A percentile compares a stretch with the other conserved stretches of the same genome.
phyloP scores from a whole-genome alignment of 2,113 vertebrate species.

The Scomber scombrus region DNA sequence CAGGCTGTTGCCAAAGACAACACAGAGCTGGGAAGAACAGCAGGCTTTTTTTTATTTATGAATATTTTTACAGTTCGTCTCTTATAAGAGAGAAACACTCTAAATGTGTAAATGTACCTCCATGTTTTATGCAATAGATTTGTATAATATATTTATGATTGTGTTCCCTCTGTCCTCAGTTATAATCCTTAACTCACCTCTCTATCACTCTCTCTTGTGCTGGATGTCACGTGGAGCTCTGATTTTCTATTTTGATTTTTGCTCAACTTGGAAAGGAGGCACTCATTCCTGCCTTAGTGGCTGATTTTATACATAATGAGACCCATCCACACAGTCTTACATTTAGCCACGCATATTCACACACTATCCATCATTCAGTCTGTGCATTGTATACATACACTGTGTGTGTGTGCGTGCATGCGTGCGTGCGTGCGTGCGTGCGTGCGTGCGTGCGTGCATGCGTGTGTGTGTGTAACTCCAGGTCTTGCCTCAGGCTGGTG shows the following conservation, averaged over 20 bases:
- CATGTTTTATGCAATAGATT: conserved; percentile 59
- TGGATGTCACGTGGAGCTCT: conserved; percentile 7
- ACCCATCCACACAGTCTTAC: conserved; percentile 22
- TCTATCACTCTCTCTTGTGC: neutral
- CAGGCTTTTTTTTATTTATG: conserved; percentile 29
- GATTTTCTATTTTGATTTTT: conserved; percentile 23
- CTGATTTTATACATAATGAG: neutral
- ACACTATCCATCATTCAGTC: neutral
- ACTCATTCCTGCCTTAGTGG: neutral
- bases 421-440: neutral
- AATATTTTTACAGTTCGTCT: conserved; percentile 46
- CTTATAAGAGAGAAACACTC: conserved; percentile 37
- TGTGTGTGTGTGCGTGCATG: neutral
- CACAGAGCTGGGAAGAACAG: conserved; percentile 1
- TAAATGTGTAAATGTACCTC: conserved; percentile 45
- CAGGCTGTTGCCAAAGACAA: neutral
- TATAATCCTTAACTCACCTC: conserved; percentile 24
- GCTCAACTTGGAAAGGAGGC: neutral
- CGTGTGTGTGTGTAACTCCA: conserved; percentile 5
- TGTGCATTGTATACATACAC: conserved; percentile 6
- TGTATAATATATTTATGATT: conserved; percentile 53
- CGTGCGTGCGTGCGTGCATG: neutral
- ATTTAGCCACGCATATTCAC: conserved; percentile 28
- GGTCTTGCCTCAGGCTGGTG: conserved; percentile 54
- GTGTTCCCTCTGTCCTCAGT: conserved; percentile 12